Conservation (phyloP, 2,888 invertebrate genomes). For the Sympetrum striolatum region DNA sequence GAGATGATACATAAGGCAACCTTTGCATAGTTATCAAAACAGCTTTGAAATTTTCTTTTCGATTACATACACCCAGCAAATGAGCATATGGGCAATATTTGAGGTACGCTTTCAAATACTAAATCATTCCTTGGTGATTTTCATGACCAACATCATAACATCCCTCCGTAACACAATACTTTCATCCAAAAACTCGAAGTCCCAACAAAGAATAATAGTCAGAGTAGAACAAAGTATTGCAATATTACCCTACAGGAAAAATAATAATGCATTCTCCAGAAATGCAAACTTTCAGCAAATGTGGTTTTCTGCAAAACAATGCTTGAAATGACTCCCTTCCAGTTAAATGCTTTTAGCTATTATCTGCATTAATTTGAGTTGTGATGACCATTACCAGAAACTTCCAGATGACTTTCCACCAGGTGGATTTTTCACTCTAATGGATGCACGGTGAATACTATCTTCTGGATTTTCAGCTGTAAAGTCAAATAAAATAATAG, state of each 20-base stretch:
- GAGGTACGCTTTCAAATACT: background rate
- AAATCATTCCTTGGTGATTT: background rate
- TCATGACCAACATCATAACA: background rate
- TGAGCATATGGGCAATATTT: background rate
- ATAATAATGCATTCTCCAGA: conserved; percentile 31
- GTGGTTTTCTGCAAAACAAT: conserved; percentile 5
- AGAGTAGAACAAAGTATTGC: background rate
- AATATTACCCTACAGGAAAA: background rate
- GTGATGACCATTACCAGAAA: conserved; percentile 72
- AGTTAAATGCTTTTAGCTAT: conserved; percentile 23
- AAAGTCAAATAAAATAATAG: conserved; percentile 49
- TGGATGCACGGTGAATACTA: conserved; percentile 75
- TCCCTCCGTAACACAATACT: background rate
- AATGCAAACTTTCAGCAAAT: conserved; percentile 35
- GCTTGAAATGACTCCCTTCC: conserved; percentile 18
- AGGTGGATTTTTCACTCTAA: conserved; percentile 87
- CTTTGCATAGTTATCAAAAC: background rate
- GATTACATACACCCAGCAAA: background rate
- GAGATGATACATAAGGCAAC: background rate
- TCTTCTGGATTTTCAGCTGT: conserved; percentile 79
- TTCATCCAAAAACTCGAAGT: background rate
- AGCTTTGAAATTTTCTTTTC: background rate
- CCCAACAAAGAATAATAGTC: background rate
- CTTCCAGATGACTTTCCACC: conserved; percentile 86
- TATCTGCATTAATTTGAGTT: background rate